These are phyloP conservation scores for Pseudolaguvia tuberculata DNA, from an alignment of 2,113 vertebrate genomes.

Conservation along the genomic window DNA sequence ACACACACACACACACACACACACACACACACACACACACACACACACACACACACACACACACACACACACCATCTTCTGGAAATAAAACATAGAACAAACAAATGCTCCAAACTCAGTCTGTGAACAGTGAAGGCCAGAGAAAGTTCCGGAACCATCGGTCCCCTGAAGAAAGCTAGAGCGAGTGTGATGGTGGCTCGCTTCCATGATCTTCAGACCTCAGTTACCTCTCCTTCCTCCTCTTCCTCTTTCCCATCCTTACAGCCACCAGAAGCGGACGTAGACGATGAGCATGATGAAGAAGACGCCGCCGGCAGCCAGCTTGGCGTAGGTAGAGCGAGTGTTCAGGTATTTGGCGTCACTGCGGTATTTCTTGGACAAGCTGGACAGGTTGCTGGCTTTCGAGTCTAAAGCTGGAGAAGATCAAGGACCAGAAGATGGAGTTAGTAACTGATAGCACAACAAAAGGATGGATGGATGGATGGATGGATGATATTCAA, in stretches of 20 bases:
- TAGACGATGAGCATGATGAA: conserved; percentile 98
- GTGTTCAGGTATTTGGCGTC: conserved; percentile 98
- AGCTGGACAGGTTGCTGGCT: conserved; percentile 92
- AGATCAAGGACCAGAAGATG: not conserved
- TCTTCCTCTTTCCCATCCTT: conserved; percentile 54
- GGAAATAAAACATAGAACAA: conserved; percentile 54
- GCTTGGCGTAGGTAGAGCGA: conserved; percentile 96
- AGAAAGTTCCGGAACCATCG: conserved; percentile 49
- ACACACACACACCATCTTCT: conserved; percentile 29
- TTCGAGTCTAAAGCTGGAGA: conserved; percentile 92
- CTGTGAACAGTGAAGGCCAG: conserved; percentile 38
- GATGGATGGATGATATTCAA: too few relatives aligned
- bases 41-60: conserved; percentile 5
- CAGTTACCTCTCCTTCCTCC: conserved; percentile 2
- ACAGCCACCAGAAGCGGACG: conserved; percentile 99
- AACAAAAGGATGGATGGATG: too few relatives aligned
- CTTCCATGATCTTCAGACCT: conserved; percentile 33
- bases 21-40: conserved; percentile 11
- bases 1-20: conserved; percentile 10
- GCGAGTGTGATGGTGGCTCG: conserved; percentile 41
- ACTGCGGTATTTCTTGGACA: conserved; percentile 97
- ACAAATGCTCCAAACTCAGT: conserved; percentile 37
- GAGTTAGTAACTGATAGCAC: conserved; percentile 34
- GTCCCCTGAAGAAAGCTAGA: conserved; percentile 55
- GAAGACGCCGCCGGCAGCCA: conserved; percentile 91